Evolutionary conservation across 2,797 vertebrate genomes (phyloP).

Genomic region (Eulemur albifrons): DNA sequence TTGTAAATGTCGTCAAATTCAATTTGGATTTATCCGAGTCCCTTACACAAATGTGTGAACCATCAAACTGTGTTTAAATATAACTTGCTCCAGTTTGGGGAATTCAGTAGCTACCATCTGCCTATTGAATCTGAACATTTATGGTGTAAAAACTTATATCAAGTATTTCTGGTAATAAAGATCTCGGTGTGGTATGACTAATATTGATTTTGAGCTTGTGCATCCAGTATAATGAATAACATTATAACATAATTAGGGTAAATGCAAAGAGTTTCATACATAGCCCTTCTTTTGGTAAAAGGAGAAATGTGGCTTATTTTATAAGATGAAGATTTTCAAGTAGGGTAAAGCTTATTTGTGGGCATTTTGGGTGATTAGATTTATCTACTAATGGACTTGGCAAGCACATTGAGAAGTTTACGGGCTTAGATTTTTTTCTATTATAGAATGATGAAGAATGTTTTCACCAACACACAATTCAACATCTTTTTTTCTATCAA

Average conservation of each 20-base stretch:
- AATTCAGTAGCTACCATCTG: constrained; percentile 70
- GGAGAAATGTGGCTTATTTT: not conserved
- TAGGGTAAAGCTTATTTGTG: not conserved
- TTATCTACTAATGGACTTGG: constrained; percentile 61
- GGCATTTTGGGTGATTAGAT: constrained; percentile 48
- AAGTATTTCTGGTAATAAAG: constrained; percentile 79
- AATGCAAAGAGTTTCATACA: not conserved
- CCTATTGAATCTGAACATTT: constrained; percentile 76
- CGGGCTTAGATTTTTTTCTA: constrained; percentile 37
- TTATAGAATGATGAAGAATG: constrained; percentile 55
- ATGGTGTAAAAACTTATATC: constrained; percentile 68
- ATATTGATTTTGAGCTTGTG: constrained; percentile 56
- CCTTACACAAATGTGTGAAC: constrained; percentile 77
- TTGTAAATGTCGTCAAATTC: constrained; percentile 75
- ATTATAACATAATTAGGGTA: not conserved
- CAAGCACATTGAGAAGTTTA: constrained; percentile 44
- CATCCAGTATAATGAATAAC: not conserved
- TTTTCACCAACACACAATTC: constrained; percentile 61
- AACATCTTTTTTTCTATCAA: constrained; percentile 24
- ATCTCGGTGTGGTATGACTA: constrained; percentile 74
- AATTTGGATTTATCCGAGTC: constrained; percentile 71
- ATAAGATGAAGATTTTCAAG: not conserved
- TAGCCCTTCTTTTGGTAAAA: not conserved
- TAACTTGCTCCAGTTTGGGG: constrained; percentile 63
- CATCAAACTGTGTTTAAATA: constrained; percentile 75